Evolutionary conservation across 2,113 vertebrate genomes (phyloP).

Genomic region (Ivindomyrus marchei): DNA sequence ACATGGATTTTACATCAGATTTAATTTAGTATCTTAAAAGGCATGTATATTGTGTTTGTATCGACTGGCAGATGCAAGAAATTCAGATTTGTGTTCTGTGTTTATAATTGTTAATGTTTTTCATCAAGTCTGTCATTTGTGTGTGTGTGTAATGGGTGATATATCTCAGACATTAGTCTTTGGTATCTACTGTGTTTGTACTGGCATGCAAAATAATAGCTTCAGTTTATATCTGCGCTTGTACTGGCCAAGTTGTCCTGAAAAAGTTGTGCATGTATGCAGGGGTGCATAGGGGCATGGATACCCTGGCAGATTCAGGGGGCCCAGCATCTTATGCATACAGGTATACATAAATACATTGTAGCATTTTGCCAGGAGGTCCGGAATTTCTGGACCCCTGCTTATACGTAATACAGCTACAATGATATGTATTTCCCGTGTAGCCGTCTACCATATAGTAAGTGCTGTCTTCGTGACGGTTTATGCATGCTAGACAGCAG

Average conservation of each 20-base stretch:
- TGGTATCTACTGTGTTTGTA: neutral
- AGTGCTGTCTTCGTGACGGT: neutral
- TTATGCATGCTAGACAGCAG: neutral
- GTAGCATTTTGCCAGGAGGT: neutral
- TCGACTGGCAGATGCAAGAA: neutral
- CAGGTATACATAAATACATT: neutral
- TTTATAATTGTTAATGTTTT: neutral
- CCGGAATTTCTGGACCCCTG: neutral
- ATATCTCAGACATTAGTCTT: neutral
- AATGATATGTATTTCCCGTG: neutral
- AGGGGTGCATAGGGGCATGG: neutral
- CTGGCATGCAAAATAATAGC: neutral
- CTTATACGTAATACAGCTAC: neutral
- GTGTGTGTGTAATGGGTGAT: neutral
- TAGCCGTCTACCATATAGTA: neutral
- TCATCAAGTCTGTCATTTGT: neutral
- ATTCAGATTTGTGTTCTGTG: neutral
- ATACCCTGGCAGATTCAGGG: neutral
- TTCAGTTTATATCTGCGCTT: neutral
- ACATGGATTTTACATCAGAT: constrained; percentile 3
- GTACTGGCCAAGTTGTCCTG: neutral
- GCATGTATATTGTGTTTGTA: neutral
- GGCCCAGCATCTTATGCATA: neutral
- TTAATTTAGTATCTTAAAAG: neutral
- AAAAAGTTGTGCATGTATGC: neutral